A percentile compares a stretch with the other conserved stretches of the same genome.
Conservation (phyloP, 2,797 vertebrate genomes). For the Syngnathus acus region DNA sequence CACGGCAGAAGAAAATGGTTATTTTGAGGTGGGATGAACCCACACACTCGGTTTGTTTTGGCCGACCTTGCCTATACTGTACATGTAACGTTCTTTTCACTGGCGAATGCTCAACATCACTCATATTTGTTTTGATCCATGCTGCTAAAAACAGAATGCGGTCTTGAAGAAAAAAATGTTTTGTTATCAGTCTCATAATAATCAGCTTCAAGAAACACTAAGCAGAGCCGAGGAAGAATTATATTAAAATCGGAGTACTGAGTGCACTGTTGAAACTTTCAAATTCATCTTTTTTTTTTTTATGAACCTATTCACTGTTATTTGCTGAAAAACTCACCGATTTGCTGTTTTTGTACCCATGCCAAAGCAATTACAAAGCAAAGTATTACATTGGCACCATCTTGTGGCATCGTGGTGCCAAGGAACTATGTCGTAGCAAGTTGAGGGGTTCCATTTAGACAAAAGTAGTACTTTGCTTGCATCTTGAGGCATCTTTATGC, state of each 20-base stretch:
- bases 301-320: background rate
- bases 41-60: background rate
- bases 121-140: background rate
- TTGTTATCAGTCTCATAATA: background rate
- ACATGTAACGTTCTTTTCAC: background rate
- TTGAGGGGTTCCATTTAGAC: background rate
- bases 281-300: background rate
- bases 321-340: background rate
- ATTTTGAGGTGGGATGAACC: too few species aligned
- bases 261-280: background rate
- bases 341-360: background rate
- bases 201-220: background rate
- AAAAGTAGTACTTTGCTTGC: background rate
- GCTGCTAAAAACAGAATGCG: background rate
- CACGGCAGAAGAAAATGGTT: conserved; percentile 13
- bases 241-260: background rate
- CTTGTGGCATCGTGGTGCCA: background rate
- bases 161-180: background rate
- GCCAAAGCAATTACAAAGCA: background rate
- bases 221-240: background rate
- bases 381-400: background rate
- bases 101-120: background rate
- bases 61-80: background rate
- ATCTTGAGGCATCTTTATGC: background rate
- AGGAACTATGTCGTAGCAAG: background rate